Base-by-base conservation (phyloP, 2,113 vertebrate species). In the Heterotis niloticus region DNA sequence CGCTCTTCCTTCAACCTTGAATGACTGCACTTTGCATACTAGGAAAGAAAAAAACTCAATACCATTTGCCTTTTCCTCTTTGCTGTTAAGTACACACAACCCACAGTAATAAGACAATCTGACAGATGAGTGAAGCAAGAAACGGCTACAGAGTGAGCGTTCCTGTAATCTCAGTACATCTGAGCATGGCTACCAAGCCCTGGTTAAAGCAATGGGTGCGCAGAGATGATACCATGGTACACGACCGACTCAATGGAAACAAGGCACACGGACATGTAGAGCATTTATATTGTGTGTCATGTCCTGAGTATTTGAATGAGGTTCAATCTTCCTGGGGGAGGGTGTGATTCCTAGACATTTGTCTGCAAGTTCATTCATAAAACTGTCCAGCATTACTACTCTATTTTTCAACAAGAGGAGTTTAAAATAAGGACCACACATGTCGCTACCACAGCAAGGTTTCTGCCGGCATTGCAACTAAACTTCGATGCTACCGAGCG, bases 131-230 rank as follows among this genome's bases (percentile, higher is more conserved):
- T 23, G 4, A 78, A 83, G 82, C 91, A 89, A 90, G 89, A 87
- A 78, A 75, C 76, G 74, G 89, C 89, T 90, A 91, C 87, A 81
- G 86, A 89, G 87, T 86, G 89, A 86, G 83, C 85, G 88, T 92
- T 88, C 89, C 91, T 87, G 90, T 92, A 91, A 91, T 91, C 90
- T 91, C 82, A n/a, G n/a, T n/a, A n/a, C 89, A 86, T 89, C 73
- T 78, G 86, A 84, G 88, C 84, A 72, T 87, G 86, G 34, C 18
- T 57, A 2, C 54, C 51, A 64, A 62, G 24, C 17, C 57, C 59
- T 7, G 0, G 56, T 34, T 54, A 60, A 5, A 18, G 9, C 29
- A 26, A 75, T 26, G 29, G 18, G 11, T 62, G 59, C 29, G 24
- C 59, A 23, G 26, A 64, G 26, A 34, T 2, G 5, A 64, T 34